Evolutionary conservation across 2,797 vertebrate species (phyloP), one percentile per base, ranked within the genome.

Genomic region (Discoglossus pictus): DNA sequence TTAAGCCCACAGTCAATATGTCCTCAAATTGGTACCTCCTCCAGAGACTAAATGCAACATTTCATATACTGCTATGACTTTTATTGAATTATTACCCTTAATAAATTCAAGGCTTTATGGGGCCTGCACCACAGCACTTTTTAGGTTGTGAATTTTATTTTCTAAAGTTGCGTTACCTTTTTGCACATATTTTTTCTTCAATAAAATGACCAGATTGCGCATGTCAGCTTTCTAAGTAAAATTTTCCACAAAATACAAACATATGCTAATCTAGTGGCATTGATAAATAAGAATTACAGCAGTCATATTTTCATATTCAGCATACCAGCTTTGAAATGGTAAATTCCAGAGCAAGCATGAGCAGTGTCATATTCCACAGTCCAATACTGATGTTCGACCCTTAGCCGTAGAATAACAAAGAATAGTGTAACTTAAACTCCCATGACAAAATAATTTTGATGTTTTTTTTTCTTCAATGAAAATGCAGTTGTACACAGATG

Each of bases 1-100:
- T 65, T 48, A 67, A 67, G 35, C 46, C 65, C 61, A 56, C 65
- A 44, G 56, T 61, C 65, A 59, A 51, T 68, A 68, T 68, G 65
- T 60, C 65, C 53, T 66, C 53, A 59, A 21, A 59, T 67, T 67
- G 65, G 56, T 44, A 27, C 34, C 38, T 46, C 39, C 56, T 42
- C 56, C 25, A 15, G 47, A 53, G 55, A 60, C 17, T 0, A 12
- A 7, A 34, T 46, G 36, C 24, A 9, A 7, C 17, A 15, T 44
- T 54, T 7, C 38, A 55, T 17, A 17, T 38, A n/a, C 4, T 50
- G 21, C 18, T 50, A 13, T 24, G 2, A 10, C 8, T 24, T 24
- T 13, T 3, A 25, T 18, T n/a, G 9, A 50, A 25, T 25, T 35
- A 0, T n/a, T 25, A 10, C n/a, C 8, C 20, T 65, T 65, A 65